Conservation (phyloP, 2,888 invertebrate genomes). For the Deilephila porcellus region DNA sequence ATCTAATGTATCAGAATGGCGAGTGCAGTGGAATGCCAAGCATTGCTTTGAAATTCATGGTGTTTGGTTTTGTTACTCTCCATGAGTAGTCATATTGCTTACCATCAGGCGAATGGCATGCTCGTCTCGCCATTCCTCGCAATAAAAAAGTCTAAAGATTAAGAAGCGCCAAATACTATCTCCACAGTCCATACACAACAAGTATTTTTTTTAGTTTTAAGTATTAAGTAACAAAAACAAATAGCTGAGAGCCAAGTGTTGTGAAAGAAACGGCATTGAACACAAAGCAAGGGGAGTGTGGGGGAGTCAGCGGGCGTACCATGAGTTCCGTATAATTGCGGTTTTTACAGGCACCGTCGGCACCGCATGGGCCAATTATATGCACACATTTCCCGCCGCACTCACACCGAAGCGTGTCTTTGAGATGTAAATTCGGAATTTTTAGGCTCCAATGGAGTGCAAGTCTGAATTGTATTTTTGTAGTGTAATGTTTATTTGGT, state of each 20-base stretch:
- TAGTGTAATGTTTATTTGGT: neutral
- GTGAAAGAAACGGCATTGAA: neutral
- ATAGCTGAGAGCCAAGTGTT: neutral
- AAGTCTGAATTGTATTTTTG: neutral
- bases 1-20: too few species aligned
- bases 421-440: neutral
- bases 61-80: too few species aligned
- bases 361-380: slow-evolving; percentile 3
- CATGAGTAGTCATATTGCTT: too few species aligned
- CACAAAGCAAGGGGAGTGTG: neutral
- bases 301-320: neutral
- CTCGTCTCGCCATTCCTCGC: too few species aligned
- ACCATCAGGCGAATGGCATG: too few species aligned
- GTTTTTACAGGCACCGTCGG: neutral
- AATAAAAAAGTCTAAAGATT: too few species aligned
- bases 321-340: neutral
- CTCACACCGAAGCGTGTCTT: neutral
- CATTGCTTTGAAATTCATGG: too few species aligned
- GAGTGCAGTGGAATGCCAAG: too few species aligned
- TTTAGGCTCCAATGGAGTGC: neutral
- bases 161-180: too few species aligned
- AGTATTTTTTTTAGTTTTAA: too few species aligned
- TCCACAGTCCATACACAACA: too few species aligned
- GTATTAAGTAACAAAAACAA: neutral
- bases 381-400: neutral